Conservation (phyloP, 2,888 invertebrate species). For the Macroteleia sp. region DNA sequence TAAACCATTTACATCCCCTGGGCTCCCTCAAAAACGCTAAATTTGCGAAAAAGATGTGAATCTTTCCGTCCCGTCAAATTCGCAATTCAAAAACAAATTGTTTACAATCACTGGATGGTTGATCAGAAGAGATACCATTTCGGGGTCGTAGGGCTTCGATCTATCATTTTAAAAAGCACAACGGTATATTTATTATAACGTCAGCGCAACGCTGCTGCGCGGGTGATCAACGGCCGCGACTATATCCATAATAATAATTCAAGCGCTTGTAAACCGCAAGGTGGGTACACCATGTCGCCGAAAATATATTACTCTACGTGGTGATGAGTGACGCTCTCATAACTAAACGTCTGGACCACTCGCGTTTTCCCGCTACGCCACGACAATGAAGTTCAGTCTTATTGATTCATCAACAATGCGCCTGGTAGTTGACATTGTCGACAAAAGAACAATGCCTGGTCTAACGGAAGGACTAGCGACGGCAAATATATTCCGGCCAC, state of each 20-base stretch:
- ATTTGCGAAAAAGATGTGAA: constrained; percentile 12
- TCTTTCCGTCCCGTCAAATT: constrained; percentile 22
- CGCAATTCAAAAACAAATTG: constrained; percentile 22
- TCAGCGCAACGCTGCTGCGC: constrained; percentile 41
- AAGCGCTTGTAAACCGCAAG: constrained; percentile 65
- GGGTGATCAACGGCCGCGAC: constrained; percentile 56
- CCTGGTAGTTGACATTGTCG: too few relatives aligned
- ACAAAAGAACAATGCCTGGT: too few relatives aligned
- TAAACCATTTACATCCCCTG: too few relatives aligned
- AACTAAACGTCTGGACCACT: constrained; percentile 75
- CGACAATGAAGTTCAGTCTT: too few relatives aligned
- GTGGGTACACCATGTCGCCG: constrained; percentile 66
- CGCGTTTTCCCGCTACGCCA: too few relatives aligned
- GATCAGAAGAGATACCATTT: constrained; percentile 35
- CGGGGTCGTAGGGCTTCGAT: constrained; percentile 6
- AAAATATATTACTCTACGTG: constrained; percentile 70
- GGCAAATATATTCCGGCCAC: too few relatives aligned
- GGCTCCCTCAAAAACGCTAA: too few relatives aligned
- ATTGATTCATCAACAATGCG: too few relatives aligned
- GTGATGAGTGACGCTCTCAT: constrained; percentile 72
- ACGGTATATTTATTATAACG: constrained; percentile 57
- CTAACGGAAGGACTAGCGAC: too few relatives aligned
- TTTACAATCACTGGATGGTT: constrained; percentile 20
- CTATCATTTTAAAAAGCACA: constrained; percentile 41
- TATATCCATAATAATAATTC: constrained; percentile 68